Conservation (phyloP, 1,140 invertebrate species). For the Pollicipes pollicipes region DNA sequence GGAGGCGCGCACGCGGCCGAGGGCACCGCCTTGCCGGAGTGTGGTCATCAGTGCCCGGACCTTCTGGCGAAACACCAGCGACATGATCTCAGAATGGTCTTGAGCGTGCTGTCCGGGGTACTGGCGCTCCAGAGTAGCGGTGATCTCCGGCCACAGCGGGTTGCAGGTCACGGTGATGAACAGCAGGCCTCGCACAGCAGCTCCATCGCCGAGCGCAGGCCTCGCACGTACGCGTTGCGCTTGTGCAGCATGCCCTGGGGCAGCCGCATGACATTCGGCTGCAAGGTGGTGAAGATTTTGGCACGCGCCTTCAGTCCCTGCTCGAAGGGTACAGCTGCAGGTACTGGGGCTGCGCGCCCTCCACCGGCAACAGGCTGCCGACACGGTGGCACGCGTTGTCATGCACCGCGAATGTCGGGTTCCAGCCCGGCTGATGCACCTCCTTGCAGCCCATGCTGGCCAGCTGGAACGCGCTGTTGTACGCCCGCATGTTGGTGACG, state of each 20-base stretch:
- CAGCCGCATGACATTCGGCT: constrained; percentile 12
- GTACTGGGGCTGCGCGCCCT: too few relatives aligned
- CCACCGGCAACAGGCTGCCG: too few relatives aligned
- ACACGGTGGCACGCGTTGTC: too few relatives aligned
- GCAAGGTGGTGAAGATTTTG: constrained; percentile 8
- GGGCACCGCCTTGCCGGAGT: constrained; percentile 15
- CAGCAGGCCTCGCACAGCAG: constrained; percentile 24
- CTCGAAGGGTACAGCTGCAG: too few relatives aligned
- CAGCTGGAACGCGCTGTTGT: constrained; percentile 21
- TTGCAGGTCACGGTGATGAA: constrained; percentile 31
- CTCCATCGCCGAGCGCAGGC: constrained; percentile 25
- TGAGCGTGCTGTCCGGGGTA: constrained; percentile 10
- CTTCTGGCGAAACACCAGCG: constrained; percentile 15
- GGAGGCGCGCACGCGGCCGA: constrained; percentile 15
- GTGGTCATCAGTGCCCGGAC: constrained; percentile 11
- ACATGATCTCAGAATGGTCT: constrained; percentile 18
- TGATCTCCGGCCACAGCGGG: constrained; percentile 26
- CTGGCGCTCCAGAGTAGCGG: constrained; percentile 12
- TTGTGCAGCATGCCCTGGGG: constrained; percentile 25
- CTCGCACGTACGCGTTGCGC: constrained; percentile 22
- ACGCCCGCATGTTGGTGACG: constrained; percentile 19
- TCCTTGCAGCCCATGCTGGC: constrained; percentile 18
- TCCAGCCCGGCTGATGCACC: too few relatives aligned
- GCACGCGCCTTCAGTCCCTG: too few relatives aligned
- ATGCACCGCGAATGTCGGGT: too few relatives aligned